These are phyloP conservation scores for Candoia aspera DNA, from an alignment of 2,113 vertebrate species.

Conservation along the genomic window DNA sequence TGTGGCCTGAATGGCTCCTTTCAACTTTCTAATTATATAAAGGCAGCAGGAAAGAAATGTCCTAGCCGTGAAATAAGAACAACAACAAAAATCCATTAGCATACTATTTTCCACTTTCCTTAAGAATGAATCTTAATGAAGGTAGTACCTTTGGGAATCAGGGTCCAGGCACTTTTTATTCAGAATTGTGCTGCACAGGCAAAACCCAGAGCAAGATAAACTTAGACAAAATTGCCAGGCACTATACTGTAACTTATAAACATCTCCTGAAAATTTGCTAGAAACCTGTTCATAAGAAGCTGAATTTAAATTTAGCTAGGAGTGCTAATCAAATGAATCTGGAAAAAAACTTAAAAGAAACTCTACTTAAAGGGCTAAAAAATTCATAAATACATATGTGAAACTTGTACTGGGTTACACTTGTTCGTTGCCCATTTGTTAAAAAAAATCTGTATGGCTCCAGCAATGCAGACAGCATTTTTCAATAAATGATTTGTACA, in stretches of 20 bases:
- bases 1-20: not conserved
- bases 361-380: not conserved
- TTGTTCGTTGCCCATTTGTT: not conserved
- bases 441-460: not conserved
- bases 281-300: not conserved
- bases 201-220: not conserved
- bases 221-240: not conserved
- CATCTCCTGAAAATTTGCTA: not conserved
- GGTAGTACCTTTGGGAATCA: conserved; percentile 25
- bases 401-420: not conserved
- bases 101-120: conserved; percentile 36
- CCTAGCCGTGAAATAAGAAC: conserved; percentile 45
- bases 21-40: not conserved
- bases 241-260: not conserved
- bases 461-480: not conserved
- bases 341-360: not conserved
- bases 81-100: conserved; percentile 43
- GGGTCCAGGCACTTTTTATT: conserved; percentile 25
- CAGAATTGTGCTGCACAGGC: conserved; percentile 39
- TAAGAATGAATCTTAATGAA: conserved; percentile 28
- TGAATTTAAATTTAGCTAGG: not conserved
- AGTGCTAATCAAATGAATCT: not conserved
- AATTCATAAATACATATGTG: not conserved
- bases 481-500: not conserved
- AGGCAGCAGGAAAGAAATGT: conserved; percentile 1